Evolutionary conservation across 2,113 vertebrate species (phyloP).

Genomic region (Chaenocephalus aceratus): DNA sequence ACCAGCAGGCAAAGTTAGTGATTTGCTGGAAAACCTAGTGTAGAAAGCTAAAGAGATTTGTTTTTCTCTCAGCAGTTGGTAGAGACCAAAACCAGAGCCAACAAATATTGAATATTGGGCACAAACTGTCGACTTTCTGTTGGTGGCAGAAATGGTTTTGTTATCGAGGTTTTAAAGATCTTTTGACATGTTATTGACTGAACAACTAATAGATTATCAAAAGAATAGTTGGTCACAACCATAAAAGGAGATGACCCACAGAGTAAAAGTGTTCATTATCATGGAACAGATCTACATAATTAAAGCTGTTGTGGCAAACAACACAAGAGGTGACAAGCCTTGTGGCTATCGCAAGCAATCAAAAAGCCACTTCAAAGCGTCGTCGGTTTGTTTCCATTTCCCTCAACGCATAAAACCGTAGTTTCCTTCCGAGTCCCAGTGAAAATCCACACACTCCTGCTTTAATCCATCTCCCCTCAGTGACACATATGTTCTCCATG

Average conservation of each 20-base stretch:
- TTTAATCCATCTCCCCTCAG: constrained; percentile 56
- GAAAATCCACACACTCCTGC: constrained; percentile 42
- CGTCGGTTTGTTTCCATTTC: constrained; percentile 20
- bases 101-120: no score
- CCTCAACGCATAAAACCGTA: constrained; percentile 41
- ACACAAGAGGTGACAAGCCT: background rate
- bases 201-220: background rate
- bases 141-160: no score
- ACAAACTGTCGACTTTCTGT: no score
- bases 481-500: constrained; percentile 54
- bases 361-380: constrained; percentile 23
- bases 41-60: no score
- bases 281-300: background rate
- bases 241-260: background rate
- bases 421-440: constrained; percentile 35
- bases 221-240: background rate
- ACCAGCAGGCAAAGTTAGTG: no score
- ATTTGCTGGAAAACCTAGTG: no score
- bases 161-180: background rate
- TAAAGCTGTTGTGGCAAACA: background rate
- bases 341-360: background rate
- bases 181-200: background rate
- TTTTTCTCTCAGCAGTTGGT: no score
- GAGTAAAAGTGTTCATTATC: background rate
- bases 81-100: no score